A percentile compares a stretch with the other conserved stretches of the same genome.
Evolutionary conservation across 2,113 vertebrate species (phyloP).

Genomic region (Antechinus stuartii): DNA sequence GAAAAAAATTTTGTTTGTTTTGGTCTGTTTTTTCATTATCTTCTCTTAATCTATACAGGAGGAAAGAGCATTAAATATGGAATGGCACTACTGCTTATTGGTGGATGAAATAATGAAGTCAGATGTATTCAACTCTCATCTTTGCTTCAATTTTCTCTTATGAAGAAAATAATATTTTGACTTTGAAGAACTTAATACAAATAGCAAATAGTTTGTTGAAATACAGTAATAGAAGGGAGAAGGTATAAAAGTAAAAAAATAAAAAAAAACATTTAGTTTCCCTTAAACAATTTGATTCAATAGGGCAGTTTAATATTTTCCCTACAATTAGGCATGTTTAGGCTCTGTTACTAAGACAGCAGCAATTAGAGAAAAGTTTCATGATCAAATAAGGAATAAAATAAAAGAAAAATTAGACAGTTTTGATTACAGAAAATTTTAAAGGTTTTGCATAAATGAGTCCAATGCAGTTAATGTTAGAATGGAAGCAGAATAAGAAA

Average conservation of each 20-base stretch:
- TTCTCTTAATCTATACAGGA: not conserved
- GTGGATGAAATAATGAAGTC: not conserved
- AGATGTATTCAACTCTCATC: not conserved
- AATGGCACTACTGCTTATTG: not conserved
- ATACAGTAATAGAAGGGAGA: not conserved
- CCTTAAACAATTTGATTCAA: not conserved
- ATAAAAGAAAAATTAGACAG: not conserved
- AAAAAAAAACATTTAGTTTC: not conserved
- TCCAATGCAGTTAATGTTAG: not conserved
- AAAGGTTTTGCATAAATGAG: not conserved
- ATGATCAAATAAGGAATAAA: not conserved
- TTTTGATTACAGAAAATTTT: not conserved
- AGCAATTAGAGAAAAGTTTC: not conserved
- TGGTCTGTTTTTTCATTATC: not conserved
- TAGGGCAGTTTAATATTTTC: not conserved
- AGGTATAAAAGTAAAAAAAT: not conserved
- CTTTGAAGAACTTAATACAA: not conserved
- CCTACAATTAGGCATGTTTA: not conserved
- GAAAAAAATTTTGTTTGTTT: not conserved
- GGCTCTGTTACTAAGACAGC: not conserved
- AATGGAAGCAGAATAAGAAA: not conserved
- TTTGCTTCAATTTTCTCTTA: not conserved
- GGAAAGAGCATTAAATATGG: not conserved
- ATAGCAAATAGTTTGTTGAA: not conserved
- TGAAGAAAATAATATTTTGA: not conserved